Conservation (phyloP, 2,113 vertebrate genomes). For the Rutilus rutilus region DNA sequence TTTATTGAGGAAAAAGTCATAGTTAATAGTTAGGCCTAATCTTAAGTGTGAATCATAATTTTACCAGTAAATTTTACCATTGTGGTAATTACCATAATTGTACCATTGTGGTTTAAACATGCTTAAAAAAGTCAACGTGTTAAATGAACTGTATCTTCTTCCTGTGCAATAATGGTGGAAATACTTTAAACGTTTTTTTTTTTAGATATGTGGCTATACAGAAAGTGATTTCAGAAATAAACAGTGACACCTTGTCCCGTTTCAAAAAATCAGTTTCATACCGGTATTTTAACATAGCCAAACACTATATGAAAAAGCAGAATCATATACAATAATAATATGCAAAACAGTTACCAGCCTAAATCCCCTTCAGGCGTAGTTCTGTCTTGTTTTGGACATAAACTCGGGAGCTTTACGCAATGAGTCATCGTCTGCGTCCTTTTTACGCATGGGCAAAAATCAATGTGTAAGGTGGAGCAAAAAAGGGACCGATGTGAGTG, state of each 20-base stretch:
- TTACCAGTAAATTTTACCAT: too few species aligned
- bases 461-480: conserved; percentile 75
- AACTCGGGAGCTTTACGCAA: conserved; percentile 70
- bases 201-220: neutral
- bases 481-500: conserved; percentile 51
- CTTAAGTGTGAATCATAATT: too few species aligned
- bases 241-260: neutral
- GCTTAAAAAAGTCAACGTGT: too few species aligned
- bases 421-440: conserved; percentile 73
- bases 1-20: too few species aligned
- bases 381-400: conserved; percentile 25
- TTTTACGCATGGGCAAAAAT: conserved; percentile 73
- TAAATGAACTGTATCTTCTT: neutral
- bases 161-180: neutral
- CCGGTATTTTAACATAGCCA: neutral
- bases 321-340: neutral
- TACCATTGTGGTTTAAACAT: too few species aligned
- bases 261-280: neutral
- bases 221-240: neutral
- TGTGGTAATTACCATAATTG: too few species aligned
- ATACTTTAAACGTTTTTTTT: neutral
- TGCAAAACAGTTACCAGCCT: neutral
- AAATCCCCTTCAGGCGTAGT: neutral
- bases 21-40: too few species aligned
- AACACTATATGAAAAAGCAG: neutral